Conservation (phyloP, 2,797 vertebrate genomes). For the Sus cebifrons region DNA sequence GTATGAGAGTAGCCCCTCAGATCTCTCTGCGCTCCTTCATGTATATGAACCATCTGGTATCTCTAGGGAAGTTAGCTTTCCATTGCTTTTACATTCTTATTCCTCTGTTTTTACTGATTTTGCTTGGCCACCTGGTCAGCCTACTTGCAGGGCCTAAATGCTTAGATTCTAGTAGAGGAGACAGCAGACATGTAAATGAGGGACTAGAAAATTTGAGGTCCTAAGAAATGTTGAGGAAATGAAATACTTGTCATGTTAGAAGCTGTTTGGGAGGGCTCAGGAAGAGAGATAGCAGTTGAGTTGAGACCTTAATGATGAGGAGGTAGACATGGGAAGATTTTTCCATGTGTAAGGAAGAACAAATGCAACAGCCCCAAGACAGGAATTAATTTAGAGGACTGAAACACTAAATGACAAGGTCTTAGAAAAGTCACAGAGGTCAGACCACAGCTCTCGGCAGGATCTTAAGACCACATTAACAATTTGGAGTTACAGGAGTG, state of each 20-base stretch:
- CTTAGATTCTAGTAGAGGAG: background rate
- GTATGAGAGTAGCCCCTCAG: background rate
- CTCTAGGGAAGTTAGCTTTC: conserved; percentile 31
- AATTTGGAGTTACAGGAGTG: background rate
- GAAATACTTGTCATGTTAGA: background rate
- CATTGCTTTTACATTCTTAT: background rate
- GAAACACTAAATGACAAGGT: background rate
- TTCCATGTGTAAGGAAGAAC: background rate
- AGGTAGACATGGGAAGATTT: background rate
- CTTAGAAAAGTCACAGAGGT: conserved; percentile 5
- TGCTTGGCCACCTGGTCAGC: conserved; percentile 12
- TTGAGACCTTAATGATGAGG: background rate
- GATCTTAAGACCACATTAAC: background rate
- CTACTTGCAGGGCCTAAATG: background rate
- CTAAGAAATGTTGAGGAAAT: background rate
- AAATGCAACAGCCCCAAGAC: background rate
- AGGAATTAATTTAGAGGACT: background rate
- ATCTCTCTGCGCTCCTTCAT: background rate
- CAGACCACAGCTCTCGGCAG: background rate
- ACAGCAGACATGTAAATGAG: background rate
- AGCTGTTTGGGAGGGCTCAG: background rate
- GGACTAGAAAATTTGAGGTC: background rate
- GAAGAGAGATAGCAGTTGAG: background rate
- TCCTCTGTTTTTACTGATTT: conserved; percentile 39
- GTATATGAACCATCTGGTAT: background rate